phyloP scores from a whole-genome alignment of 2,797 vertebrate genomes.

The Gymnodraco acuticeps region DNA sequence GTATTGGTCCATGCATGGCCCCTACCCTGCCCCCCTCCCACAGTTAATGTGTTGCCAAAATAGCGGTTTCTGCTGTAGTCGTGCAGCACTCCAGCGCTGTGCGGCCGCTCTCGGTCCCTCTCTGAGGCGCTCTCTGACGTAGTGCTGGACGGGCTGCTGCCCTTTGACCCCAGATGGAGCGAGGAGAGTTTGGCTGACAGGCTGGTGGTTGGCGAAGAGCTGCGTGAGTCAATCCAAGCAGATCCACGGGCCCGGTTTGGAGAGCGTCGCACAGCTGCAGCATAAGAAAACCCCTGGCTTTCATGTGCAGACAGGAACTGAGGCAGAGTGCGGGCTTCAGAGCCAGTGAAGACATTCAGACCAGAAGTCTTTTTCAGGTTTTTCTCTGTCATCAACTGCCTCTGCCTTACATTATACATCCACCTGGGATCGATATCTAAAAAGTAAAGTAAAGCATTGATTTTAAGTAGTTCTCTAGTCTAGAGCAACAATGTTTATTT shows the following conservation, averaged over 20 bases:
- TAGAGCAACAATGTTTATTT: background rate
- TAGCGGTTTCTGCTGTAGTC: constrained; percentile 73
- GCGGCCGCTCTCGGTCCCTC: constrained; percentile 82
- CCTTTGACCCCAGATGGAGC: constrained; percentile 92
- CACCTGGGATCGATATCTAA: constrained; percentile 90
- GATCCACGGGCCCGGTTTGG: constrained; percentile 76
- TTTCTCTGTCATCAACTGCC: constrained; percentile 85
- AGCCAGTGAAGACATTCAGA: constrained; percentile 73
- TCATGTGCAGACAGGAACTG: constrained; percentile 89
- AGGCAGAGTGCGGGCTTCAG: constrained; percentile 85
- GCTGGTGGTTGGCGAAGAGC: constrained; percentile 89
- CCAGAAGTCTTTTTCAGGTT: constrained; percentile 69
- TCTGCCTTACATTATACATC: constrained; percentile 89
- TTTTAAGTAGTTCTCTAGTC: background rate
- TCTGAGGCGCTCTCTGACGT: constrained; percentile 90
- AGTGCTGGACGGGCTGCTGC: constrained; percentile 94
- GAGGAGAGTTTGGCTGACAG: constrained; percentile 88
- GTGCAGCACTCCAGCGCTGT: constrained; percentile 69
- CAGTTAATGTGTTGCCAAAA: constrained; percentile 71
- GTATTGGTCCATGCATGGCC: constrained; percentile 69
- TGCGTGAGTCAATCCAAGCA: constrained; percentile 87
- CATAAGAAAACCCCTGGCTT: constrained; percentile 91
- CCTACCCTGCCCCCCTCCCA: constrained; percentile 61
- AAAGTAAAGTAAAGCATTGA: constrained; percentile 14
- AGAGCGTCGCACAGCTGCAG: constrained; percentile 89